Conservation (phyloP, 2,113 vertebrate genomes). For the Trochalopteron elliotii region DNA sequence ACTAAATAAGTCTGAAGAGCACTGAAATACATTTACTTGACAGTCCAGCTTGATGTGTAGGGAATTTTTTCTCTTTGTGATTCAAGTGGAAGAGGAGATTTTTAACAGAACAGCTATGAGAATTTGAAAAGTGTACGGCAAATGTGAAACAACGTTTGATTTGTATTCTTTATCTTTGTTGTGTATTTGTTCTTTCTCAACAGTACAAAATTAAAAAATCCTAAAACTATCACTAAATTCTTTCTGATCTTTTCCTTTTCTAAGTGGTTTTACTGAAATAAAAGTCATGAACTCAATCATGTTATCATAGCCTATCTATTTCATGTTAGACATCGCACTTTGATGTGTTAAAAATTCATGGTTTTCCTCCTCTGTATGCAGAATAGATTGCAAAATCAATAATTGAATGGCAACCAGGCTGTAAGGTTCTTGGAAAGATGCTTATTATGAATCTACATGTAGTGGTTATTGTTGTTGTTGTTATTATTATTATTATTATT, state of each 20-base stretch:
- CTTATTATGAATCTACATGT: not conserved
- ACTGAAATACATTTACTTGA: constrained; percentile 45
- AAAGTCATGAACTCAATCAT: not conserved
- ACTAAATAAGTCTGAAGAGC: not conserved
- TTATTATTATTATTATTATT: not conserved
- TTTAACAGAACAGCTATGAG: not conserved
- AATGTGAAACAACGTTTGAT: not conserved
- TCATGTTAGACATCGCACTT: not conserved
- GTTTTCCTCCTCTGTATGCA: not conserved
- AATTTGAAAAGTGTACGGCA: constrained; percentile 40
- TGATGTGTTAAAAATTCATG: not conserved
- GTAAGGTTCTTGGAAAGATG: not conserved
- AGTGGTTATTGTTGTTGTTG: not conserved
- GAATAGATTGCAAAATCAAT: not conserved
- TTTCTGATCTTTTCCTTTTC: not conserved
- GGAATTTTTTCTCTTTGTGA: constrained; percentile 59
- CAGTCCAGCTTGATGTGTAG: constrained; percentile 43
- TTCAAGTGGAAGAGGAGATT: constrained; percentile 48
- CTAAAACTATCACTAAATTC: not conserved
- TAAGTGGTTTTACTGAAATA: not conserved
- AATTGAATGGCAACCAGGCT: not conserved
- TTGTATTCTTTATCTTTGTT: not conserved
- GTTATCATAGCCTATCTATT: not conserved
- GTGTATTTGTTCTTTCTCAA: not conserved
- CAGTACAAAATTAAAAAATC: not conserved